Percentiles rank a stretch among this genome's conserved stretches.
Evolutionary conservation across 2,797 vertebrate genomes (phyloP).

Genomic region (Channa striata): DNA sequence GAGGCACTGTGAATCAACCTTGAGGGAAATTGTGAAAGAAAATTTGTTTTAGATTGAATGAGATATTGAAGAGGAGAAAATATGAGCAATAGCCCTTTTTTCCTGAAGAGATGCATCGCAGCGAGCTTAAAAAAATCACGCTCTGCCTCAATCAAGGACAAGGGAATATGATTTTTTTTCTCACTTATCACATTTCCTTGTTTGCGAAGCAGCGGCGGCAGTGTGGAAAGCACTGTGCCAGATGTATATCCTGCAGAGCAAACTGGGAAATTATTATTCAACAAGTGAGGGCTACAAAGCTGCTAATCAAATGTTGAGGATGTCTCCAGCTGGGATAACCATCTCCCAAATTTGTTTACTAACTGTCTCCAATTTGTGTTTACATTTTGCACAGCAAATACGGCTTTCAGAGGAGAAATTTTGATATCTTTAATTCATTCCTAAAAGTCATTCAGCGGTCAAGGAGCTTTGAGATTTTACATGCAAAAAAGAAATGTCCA

Average conservation of each 20-base stretch:
- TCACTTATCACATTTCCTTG: slow-evolving; percentile 14
- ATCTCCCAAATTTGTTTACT: slow-evolving; percentile 54
- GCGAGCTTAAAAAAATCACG: neutral
- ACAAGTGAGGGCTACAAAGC: slow-evolving; percentile 38
- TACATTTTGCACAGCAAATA: slow-evolving; percentile 32
- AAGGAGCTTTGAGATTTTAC: slow-evolving; percentile 9
- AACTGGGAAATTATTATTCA: slow-evolving; percentile 46
- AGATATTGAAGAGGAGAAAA: slow-evolving; percentile 19
- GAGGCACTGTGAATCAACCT: neutral
- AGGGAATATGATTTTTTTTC: slow-evolving; percentile 14
- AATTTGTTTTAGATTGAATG: slow-evolving; percentile 14
- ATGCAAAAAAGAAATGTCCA: neutral
- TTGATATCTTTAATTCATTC: neutral
- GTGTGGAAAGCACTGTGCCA: slow-evolving; percentile 5
- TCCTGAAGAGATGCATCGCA: slow-evolving; percentile 13
- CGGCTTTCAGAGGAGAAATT: slow-evolving; percentile 14
- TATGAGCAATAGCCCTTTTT: neutral
- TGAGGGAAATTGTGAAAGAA: slow-evolving; percentile 3
- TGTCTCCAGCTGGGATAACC: slow-evolving; percentile 60
- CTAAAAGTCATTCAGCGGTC: slow-evolving; percentile 15
- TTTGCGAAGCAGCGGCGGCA: slow-evolving; percentile 28
- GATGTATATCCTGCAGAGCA: neutral
- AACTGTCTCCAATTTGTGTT: slow-evolving; percentile 50
- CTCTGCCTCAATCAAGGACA: slow-evolving; percentile 11
- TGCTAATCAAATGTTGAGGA: slow-evolving; percentile 61